Percentiles rank a stretch among this genome's conserved stretches.
Evolutionary conservation across 1,140 invertebrate species (phyloP).

Genomic region (Cotesia typhae): DNA sequence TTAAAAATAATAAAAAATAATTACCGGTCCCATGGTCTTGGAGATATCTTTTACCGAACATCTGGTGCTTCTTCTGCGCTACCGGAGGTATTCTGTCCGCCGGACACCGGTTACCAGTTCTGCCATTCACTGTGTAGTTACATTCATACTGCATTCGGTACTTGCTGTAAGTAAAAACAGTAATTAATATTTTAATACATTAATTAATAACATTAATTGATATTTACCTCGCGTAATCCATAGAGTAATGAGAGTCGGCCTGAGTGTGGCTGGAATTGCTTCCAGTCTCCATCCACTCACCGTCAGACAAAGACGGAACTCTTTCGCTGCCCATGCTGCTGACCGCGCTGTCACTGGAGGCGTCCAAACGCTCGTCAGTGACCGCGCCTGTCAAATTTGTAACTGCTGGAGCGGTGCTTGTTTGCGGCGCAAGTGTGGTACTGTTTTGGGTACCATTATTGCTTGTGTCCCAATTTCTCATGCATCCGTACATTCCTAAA

Average conservation of each 20-base stretch:
- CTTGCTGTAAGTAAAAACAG: slow-evolving; percentile 66
- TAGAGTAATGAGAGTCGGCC: slow-evolving; percentile 68
- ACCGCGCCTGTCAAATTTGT: slow-evolving; percentile 40
- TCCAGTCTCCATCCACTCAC: slow-evolving; percentile 87
- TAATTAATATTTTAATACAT: not conserved
- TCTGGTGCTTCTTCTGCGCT: slow-evolving; percentile 91
- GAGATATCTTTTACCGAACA: slow-evolving; percentile 87
- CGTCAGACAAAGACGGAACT: slow-evolving; percentile 86
- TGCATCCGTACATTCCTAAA: too few relatives aligned
- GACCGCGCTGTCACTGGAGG: slow-evolving; percentile 86
- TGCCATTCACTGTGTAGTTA: slow-evolving; percentile 67
- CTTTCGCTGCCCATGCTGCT: slow-evolving; percentile 91
- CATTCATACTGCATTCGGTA: slow-evolving; percentile 81
- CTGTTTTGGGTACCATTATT: too few relatives aligned
- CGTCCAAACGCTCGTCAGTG: slow-evolving; percentile 76
- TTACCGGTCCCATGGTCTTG: slow-evolving; percentile 68
- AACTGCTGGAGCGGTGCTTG: slow-evolving; percentile 40
- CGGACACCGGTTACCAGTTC: slow-evolving; percentile 54
- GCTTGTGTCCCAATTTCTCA: too few relatives aligned
- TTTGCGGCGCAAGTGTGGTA: slow-evolving; percentile 34
- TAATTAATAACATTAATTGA: too few relatives aligned
- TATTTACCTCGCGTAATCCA: slow-evolving; percentile 64
- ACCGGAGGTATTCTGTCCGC: slow-evolving; percentile 71
- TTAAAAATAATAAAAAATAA: slow-evolving; percentile 11
- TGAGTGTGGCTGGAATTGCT: slow-evolving; percentile 81